Evolutionary conservation across 2,888 invertebrate genomes (phyloP).

Genomic region (Fragum sueziense): DNA sequence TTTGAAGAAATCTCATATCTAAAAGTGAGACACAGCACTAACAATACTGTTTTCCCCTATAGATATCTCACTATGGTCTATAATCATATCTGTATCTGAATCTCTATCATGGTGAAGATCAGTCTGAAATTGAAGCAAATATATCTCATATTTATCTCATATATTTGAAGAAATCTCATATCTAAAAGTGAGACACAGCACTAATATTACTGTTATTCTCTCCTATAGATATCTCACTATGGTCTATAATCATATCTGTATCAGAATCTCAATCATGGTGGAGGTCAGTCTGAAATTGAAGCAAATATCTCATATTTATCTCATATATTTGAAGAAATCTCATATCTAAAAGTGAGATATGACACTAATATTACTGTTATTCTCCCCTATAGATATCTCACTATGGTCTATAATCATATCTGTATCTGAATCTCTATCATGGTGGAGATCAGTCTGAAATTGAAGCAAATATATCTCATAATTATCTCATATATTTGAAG

Average conservation of each 20-base stretch:
- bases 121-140: conserved; percentile 30
- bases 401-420: conserved; percentile 92
- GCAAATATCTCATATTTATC: no score
- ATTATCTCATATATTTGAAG: no score
- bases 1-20: no score
- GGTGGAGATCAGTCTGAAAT: conserved; percentile 42
- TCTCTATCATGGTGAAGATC: conserved; percentile 83
- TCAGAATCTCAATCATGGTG: conserved; percentile 87
- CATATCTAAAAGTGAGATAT: no score
- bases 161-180: no score
- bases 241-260: conserved; percentile 94
- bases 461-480: no score
- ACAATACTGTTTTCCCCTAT: conserved; percentile 62
- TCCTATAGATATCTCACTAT: conserved; percentile 82
- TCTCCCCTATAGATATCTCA: conserved; percentile 77
- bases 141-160: no score
- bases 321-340: no score
- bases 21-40: conserved; percentile 29
- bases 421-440: conserved; percentile 90
- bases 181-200: no score
- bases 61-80: conserved; percentile 86
- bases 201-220: conserved; percentile 54
- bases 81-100: conserved; percentile 95
- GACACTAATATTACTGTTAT: conserved; percentile 39
- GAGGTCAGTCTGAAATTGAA: conserved; percentile 35